A percentile compares a stretch with the other conserved stretches of the same genome.
Evolutionary conservation across 2,113 vertebrate species (phyloP).

Genomic region (Osmerus mordax): DNA sequence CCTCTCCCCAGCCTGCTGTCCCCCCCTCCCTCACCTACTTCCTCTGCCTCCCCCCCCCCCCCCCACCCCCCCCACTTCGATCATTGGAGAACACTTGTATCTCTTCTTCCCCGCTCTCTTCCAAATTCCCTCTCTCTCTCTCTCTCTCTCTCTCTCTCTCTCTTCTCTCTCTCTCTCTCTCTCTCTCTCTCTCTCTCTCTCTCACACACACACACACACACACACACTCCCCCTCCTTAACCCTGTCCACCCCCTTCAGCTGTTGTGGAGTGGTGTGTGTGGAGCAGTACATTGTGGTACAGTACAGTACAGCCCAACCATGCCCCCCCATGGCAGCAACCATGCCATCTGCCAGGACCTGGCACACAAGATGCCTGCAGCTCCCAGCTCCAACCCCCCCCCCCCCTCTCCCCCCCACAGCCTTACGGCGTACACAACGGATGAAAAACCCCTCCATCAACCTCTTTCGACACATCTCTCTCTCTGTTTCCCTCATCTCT

Average conservation of each 20-base stretch:
- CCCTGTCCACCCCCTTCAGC: not conserved
- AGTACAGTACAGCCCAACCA: conserved; percentile 59
- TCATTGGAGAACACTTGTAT: not conserved
- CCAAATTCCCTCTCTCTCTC: not conserved
- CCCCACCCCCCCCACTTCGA: not conserved
- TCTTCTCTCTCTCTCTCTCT: not conserved
- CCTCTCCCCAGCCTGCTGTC: conserved; percentile 12
- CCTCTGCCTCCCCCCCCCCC: too few species aligned
- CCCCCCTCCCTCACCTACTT: not conserved
- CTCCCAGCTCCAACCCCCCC: conserved; percentile 16
- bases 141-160: not conserved
- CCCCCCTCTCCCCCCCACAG: conserved; percentile 12
- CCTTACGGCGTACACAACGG: not conserved
- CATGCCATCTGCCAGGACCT: conserved; percentile 74
- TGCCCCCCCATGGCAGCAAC: conserved; percentile 43
- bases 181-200: not conserved
- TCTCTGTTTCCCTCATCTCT: not conserved
- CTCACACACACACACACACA: too few species aligned
- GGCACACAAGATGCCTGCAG: conserved; percentile 48
- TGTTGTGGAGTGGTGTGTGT: not conserved
- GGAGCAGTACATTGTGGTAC: conserved; percentile 53
- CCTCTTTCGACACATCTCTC: not conserved
- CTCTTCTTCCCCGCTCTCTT: not conserved
- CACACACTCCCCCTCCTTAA: too few species aligned
- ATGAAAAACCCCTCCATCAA: conserved; percentile 2